Base-by-base conservation (phyloP, 92 coral and sea anemone genomes). In the Porites rus region DNA sequence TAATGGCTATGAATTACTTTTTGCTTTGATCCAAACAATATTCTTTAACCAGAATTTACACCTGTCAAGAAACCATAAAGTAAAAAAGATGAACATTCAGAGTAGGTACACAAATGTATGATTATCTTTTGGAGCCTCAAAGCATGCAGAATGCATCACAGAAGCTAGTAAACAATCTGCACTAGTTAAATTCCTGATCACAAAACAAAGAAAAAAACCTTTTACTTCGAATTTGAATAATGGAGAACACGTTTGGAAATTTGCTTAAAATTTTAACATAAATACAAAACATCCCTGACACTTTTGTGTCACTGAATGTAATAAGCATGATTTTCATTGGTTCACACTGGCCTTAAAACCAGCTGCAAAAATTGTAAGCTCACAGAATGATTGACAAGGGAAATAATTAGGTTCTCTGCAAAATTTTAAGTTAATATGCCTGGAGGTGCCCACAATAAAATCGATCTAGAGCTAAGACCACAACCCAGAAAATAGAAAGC, bases 221-320 rank as follows among this genome's bases (percentile, higher is more conserved):
- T 69, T 69, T 19, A 58, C 53, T 69, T 80, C 58, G 5, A 80
- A 80, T 80, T 69, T 69, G 76, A 80, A 80, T 80, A 17, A 59
- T 68, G 7, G 21, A 18, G 51, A 68, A 69, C 56, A 25, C 43
- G 69, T 70, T 69, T 70, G 69, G 85, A 69, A 76, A 56, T 81
- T 81, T 81, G 85, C 77, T 70, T 81, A 28, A 69, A 58, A 69
- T 51, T 63, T 83, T 83, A 28, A 62, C 87, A 62, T 83, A 51
- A 75, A 67, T 73, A 83, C 87, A 73, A 83, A 62, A 50, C 51
- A n/a, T 11, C 46, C 52, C 61, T 73, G 80, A 19, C 87, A 83
- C 66, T 63, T 83, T 83, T 51, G 71, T 22, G 21, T 72, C 51
- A 59, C 2, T 51, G 43, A 46, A 51, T 73, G 73, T 73, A 83